Base-by-base conservation (phyloP, 1,140 invertebrate genomes). In the Vanessa atalanta region DNA sequence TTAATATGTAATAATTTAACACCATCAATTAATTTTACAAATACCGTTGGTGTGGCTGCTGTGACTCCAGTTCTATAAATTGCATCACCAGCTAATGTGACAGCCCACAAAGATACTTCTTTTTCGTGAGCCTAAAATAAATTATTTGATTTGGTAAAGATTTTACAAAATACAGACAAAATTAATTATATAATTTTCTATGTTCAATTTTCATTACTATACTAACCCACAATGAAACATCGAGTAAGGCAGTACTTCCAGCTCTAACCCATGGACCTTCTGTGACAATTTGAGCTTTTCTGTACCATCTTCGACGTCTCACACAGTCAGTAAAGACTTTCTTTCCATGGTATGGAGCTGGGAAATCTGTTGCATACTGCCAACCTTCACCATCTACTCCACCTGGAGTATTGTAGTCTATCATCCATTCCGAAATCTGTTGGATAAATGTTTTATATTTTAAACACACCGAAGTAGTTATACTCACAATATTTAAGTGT, bases 301-400 rank as follows among this genome's bases (percentile, higher is more conserved):
- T 95, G 79, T 96, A 95, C 97, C 98, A 98, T 61, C 97, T 93
- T 57, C 97, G 93, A 37, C 97, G 94, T 70, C 98, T 93, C 0
- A 98, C 97, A 84, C 97, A 97, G 93, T 98, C 98, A 1, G 97
- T 98, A 74, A 98, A 96, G 69, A 96, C 94, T 88, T 98, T 98
- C 79, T 96, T 95, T 0, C 95, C 95, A 88, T 98, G 97, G 90
- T 97, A 98, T 26, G 95, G 95, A 0, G 96, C 95, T 8, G 97
- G 97, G 89, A 98, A 98, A 91, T 98, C 97, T 3, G 97, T 96
- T 3, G 97, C 97, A 93, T 98, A 98, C 87, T 98, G 98, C 98
- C 98, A 99, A 3, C 98, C 98, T 79, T 98, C 97, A 70, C 94
- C 94, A 91, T 98, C 97, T 1, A 97, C 96, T 1, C 97, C 97